Conservation (phyloP, 2,888 invertebrate species). For the Epicampocera succincta region DNA sequence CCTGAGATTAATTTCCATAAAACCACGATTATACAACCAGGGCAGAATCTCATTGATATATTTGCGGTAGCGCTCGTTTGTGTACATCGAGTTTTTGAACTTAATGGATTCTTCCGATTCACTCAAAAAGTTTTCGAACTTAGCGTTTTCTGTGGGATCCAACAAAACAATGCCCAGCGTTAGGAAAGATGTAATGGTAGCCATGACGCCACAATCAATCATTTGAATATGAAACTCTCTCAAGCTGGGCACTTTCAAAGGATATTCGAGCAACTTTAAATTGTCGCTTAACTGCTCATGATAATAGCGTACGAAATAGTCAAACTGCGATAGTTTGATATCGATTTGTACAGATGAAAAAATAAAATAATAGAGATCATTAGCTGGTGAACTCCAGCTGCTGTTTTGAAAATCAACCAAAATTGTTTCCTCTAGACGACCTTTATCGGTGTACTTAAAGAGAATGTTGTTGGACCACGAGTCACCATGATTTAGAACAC, state of each 20-base stretch:
- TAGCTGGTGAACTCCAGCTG: constrained; percentile 74
- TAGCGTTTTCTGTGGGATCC: constrained; percentile 76
- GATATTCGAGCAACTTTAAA: constrained; percentile 74
- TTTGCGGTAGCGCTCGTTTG: constrained; percentile 73
- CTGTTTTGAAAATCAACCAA: constrained; percentile 78
- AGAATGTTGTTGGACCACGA: constrained; percentile 75
- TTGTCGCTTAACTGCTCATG: constrained; percentile 75
- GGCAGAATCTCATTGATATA: constrained; percentile 75
- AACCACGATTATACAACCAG: constrained; percentile 78
- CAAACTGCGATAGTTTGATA: constrained; percentile 77
- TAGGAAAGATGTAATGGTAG: constrained; percentile 63
- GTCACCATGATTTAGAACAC: constrained; percentile 76
- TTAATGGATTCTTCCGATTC: constrained; percentile 65
- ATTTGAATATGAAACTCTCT: constrained; percentile 74
- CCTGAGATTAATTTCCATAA: constrained; percentile 70
- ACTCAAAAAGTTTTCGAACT: constrained; percentile 74
- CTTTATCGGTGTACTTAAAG: constrained; percentile 74
- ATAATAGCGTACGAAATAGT: constrained; percentile 77
- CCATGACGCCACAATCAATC: constrained; percentile 73
- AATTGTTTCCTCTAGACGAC: constrained; percentile 73
- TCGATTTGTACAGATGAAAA: constrained; percentile 76
- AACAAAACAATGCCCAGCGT: constrained; percentile 75
- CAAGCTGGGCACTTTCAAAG: constrained; percentile 73
- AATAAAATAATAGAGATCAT: constrained; percentile 77
- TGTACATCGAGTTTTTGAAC: constrained; percentile 74